phyloP scores from a whole-genome alignment of 2,888 invertebrate genomes.

The Monopis laevigella region DNA sequence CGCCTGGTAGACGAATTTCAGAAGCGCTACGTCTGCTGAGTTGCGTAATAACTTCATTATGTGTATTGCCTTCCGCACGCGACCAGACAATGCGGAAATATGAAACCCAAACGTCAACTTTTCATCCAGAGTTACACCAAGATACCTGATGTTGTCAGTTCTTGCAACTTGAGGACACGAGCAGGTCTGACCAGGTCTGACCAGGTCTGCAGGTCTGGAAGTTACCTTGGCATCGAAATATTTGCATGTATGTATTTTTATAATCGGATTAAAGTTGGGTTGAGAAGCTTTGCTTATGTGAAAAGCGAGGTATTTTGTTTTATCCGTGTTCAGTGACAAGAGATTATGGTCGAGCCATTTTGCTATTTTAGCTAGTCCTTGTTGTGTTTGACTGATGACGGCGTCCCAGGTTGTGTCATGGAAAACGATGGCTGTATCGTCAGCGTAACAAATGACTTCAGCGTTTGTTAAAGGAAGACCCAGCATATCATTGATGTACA shows the following conservation, averaged over 20 bases:
- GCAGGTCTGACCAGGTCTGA: not conserved
- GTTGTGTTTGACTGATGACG: not conserved
- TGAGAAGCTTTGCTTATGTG: conserved; percentile 1
- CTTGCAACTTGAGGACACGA: not conserved
- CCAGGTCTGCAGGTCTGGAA: too few relatives aligned
- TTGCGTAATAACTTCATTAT: conserved; percentile 17
- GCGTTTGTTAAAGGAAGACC: not conserved
- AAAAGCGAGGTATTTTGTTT: conserved; percentile 9
- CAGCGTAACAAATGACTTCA: conserved; percentile 11
- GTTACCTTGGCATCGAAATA: too few relatives aligned
- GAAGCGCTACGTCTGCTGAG: conserved; percentile 13
- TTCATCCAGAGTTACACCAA: conserved; percentile 13
- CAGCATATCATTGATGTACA: too few relatives aligned
- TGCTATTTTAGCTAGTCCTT: not conserved
- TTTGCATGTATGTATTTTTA: conserved; percentile 1
- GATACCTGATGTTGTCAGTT: conserved; percentile 7
- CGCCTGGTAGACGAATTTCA: conserved; percentile 18
- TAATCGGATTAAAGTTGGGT: not conserved
- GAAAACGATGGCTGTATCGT: conserved; percentile 10
- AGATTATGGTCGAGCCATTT: conserved; percentile 2
- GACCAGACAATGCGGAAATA: conserved; percentile 14
- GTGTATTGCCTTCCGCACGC: conserved; percentile 18
- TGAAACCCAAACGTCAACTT: conserved; percentile 14
- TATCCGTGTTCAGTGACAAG: conserved; percentile 5
- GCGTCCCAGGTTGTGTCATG: conserved; percentile 10